phyloP scores from a whole-genome alignment of 2,113 vertebrate genomes.

The Eurypyga helias region DNA sequence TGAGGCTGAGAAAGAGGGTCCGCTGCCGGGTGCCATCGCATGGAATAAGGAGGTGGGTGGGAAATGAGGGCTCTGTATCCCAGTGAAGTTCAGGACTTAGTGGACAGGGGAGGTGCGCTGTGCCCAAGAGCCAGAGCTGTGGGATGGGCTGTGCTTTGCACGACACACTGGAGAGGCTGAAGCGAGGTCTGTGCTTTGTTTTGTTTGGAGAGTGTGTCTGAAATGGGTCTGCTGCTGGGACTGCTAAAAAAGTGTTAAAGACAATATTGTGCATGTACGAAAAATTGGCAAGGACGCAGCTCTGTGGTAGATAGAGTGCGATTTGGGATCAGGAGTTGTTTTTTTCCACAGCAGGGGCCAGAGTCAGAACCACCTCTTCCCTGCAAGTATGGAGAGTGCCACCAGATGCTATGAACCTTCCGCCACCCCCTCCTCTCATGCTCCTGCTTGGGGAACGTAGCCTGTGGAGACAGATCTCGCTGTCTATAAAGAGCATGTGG shows the following conservation, averaged over 20 bases:
- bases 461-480: background rate
- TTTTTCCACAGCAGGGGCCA: background rate
- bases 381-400: background rate
- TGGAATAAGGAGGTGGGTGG: background rate
- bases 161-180: rapidly evolving
- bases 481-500: rapidly evolving
- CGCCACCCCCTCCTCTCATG: background rate
- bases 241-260: background rate
- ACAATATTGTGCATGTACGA: background rate
- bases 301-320: background rate
- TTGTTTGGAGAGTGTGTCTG: background rate
- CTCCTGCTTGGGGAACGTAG: background rate
- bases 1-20: background rate
- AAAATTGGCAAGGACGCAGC: background rate
- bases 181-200: background rate
- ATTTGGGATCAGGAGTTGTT: background rate
- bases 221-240: background rate
- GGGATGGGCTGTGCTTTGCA: background rate
- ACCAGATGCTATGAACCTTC: background rate
- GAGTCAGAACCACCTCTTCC: background rate
- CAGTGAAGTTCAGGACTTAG: background rate
- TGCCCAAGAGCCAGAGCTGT: rapidly evolving
- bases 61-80: background rate
- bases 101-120: background rate
- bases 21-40: rapidly evolving